Percentiles rank a stretch among this genome's conserved stretches.
Evolutionary conservation across 2,113 vertebrate genomes (phyloP).

Genomic region (Cercocebus atys): DNA sequence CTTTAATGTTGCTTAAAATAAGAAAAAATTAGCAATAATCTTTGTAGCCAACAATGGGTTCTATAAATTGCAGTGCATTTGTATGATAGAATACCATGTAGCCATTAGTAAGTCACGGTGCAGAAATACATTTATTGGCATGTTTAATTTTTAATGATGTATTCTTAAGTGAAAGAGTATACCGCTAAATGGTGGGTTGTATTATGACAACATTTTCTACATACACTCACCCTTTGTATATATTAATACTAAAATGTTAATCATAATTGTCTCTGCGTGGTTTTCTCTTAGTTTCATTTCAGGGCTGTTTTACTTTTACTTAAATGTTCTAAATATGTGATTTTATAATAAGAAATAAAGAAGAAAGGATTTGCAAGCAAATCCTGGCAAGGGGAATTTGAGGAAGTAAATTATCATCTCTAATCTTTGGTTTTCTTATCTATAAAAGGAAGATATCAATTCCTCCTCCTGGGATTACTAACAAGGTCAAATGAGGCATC

Average conservation of each 20-base stretch:
- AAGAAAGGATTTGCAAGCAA: not conserved
- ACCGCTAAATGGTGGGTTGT: not conserved
- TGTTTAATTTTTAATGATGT: not conserved
- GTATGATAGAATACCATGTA: not conserved
- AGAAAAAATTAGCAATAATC: not conserved
- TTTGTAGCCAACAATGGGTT: not conserved
- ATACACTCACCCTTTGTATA: not conserved
- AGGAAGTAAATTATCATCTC: not conserved
- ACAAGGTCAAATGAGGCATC: not conserved
- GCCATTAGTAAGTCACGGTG: not conserved
- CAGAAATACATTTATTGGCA: not conserved
- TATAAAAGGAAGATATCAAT: not conserved
- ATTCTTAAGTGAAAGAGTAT: not conserved
- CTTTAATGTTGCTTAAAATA: not conserved
- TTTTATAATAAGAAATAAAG: slow-evolving; percentile 8
- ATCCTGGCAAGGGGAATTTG: not conserved
- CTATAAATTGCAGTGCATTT: not conserved
- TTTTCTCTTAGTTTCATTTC: not conserved
- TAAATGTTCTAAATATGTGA: not conserved
- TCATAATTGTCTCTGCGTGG: not conserved
- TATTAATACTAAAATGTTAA: not conserved
- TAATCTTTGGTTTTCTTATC: not conserved
- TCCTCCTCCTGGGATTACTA: not conserved
- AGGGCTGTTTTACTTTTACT: not conserved
- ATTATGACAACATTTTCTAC: not conserved